Conservation (phyloP, 1,140 invertebrate species). For the Oncopodura yosiiana region DNA sequence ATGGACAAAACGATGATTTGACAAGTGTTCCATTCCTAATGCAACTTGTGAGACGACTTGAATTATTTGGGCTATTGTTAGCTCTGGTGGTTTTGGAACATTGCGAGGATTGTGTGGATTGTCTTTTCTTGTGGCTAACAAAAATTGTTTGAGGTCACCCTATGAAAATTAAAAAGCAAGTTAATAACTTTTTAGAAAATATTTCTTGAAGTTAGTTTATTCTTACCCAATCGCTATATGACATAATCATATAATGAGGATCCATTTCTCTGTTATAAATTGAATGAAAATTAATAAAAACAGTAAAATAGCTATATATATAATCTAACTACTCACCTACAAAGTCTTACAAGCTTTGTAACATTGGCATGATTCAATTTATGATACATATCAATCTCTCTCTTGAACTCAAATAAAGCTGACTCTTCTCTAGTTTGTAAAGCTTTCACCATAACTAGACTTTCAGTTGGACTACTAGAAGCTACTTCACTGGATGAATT, state of each 20-base stretch:
- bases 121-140: conserved; percentile 67
- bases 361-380: conserved; percentile 71
- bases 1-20: conserved; percentile 65
- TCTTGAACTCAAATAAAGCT: conserved; percentile 67
- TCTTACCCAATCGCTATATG: conserved; percentile 83
- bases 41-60: conserved; percentile 67
- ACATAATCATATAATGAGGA: conserved; percentile 77
- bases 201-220: conserved; percentile 85
- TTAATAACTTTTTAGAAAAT: too few species aligned
- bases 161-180: too few species aligned
- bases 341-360: conserved; percentile 57
- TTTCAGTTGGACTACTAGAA: too few species aligned
- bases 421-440: conserved; percentile 65
- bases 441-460: conserved; percentile 59
- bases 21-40: conserved; percentile 70
- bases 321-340: background rate
- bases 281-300: background rate
- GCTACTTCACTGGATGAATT: too few species aligned
- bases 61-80: conserved; percentile 59
- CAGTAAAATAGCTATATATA: background rate
- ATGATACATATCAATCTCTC: conserved; percentile 74
- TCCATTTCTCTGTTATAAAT: conserved; percentile 63
- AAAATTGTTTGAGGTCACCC: conserved; percentile 88
- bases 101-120: conserved; percentile 39
- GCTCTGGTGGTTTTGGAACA: conserved; percentile 49